Percentiles rank a stretch among this genome's conserved stretches.
Conservation (phyloP, 2,888 invertebrate species). For the Tuberolachnus salignus region DNA sequence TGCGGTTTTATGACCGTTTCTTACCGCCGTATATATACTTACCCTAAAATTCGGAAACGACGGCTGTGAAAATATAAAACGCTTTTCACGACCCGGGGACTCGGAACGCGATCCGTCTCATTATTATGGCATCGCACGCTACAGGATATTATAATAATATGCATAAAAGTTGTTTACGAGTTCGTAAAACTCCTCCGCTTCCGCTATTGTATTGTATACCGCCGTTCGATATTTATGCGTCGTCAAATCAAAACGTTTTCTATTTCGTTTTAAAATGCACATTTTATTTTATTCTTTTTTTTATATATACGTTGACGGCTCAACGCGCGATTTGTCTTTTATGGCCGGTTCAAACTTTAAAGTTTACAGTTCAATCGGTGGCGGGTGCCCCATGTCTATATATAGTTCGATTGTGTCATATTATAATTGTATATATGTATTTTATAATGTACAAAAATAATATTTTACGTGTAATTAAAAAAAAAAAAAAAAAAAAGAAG, state of each 20-base stretch:
- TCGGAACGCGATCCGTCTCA: background rate
- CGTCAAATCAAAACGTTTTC: background rate
- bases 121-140: background rate
- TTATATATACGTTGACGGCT: too few species aligned
- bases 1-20: too few species aligned
- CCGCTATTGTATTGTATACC: background rate
- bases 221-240: background rate
- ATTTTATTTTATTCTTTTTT: too few species aligned
- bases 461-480: background rate
- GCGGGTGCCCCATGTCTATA: too few species aligned
- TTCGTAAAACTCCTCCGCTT: background rate
- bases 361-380: too few species aligned
- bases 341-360: too few species aligned
- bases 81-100: background rate
- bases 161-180: background rate
- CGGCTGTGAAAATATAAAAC: background rate
- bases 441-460: background rate
- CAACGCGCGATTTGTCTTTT: too few species aligned
- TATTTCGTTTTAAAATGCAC: background rate
- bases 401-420: too few species aligned
- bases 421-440: too few species aligned
- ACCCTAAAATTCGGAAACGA: background rate
- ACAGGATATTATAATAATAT: background rate
- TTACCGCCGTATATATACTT: background rate
- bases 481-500: too few species aligned